Conservation (phyloP, 2,797 vertebrate genomes). For the Phrynocephalus vlangalii region DNA sequence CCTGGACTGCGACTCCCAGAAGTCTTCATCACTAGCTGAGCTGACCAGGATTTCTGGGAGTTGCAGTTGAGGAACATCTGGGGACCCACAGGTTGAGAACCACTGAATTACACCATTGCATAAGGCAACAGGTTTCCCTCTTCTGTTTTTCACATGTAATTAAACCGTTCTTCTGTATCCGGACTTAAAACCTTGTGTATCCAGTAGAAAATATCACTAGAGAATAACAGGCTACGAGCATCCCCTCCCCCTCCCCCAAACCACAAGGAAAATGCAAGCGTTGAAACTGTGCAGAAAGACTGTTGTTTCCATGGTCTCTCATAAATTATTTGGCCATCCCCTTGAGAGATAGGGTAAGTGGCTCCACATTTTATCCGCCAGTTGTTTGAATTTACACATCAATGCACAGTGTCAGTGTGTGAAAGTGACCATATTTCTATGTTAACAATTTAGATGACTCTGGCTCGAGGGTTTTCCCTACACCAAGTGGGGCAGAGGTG, state of each 20-base stretch:
- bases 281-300: background rate
- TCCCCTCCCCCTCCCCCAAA: too few relatives aligned
- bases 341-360: constrained; percentile 1
- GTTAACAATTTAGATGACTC: constrained; percentile 70
- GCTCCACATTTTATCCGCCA: constrained; percentile 14
- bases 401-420: constrained; percentile 17
- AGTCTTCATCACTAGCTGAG: too few relatives aligned
- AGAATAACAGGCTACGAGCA: constrained; percentile 20
- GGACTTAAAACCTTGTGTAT: background rate
- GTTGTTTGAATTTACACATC: constrained; percentile 29
- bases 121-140: too few relatives aligned
- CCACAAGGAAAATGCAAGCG: constrained; percentile 2
- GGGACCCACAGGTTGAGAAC: too few relatives aligned
- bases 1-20: too few relatives aligned
- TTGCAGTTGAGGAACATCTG: too few relatives aligned
- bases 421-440: constrained; percentile 56
- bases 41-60: too few relatives aligned
- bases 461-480: constrained; percentile 46
- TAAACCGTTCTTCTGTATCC: background rate
- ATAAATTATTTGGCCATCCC: constrained; percentile 26
- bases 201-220: constrained; percentile 57
- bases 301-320: constrained; percentile 16
- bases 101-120: too few relatives aligned
- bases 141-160: background rate
- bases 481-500: background rate